phyloP scores from a whole-genome alignment of 2,797 vertebrate species.

The Bradypus variegatus region DNA sequence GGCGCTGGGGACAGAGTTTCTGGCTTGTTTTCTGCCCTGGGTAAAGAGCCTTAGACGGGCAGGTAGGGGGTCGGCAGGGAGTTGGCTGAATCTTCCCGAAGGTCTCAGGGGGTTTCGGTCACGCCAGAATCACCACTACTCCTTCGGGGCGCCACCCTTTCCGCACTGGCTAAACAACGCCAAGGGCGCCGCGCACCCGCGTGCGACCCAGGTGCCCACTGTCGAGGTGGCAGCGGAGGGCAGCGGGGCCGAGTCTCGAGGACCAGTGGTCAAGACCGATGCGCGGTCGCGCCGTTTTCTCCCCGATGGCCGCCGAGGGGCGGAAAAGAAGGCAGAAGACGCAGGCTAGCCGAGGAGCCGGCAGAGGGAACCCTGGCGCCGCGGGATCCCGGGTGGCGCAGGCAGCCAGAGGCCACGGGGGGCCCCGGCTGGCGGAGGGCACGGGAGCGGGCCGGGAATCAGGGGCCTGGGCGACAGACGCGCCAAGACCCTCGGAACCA shows the following conservation, averaged over 20 bases:
- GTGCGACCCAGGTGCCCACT: neutral
- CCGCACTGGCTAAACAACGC: neutral
- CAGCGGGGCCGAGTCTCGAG: neutral
- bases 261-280: neutral
- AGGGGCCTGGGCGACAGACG: neutral
- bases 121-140: too few relatives aligned
- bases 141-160: neutral
- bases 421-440: rapidly evolving
- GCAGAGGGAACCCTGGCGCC: too few relatives aligned
- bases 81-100: neutral
- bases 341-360: rapidly evolving
- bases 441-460: rapidly evolving
- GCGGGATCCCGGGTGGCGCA: rapidly evolving
- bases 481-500: too few relatives aligned
- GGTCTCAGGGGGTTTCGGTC: neutral
- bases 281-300: neutral
- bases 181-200: neutral
- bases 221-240: rapidly evolving
- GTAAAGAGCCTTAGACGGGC: neutral
- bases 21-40: neutral
- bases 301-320: constrained; percentile 39
- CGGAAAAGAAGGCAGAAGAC: neutral
- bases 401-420: neutral
- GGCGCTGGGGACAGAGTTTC: neutral
- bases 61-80: rapidly evolving